Conservation (phyloP, 2,113 vertebrate species). For the Phalacrocorax aristotelis region DNA sequence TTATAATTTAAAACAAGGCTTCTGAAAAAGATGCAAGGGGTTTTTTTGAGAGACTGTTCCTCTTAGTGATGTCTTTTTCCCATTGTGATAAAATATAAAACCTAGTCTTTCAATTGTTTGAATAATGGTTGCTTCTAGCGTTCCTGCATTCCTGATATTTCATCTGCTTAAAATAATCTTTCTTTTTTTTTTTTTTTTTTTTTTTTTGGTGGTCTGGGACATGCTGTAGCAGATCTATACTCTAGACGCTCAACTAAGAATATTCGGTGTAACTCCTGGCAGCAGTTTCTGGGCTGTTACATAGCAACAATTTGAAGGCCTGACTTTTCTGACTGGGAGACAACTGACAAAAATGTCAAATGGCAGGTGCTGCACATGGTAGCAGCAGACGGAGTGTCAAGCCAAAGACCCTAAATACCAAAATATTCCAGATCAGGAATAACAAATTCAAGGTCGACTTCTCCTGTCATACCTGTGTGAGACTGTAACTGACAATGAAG, state of each 20-base stretch:
- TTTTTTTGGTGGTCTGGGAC: background rate
- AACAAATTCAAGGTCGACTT: background rate
- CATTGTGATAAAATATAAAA: background rate
- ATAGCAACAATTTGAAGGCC: background rate
- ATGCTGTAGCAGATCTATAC: background rate
- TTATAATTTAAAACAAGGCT: background rate
- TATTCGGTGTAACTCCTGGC: background rate
- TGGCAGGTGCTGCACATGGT: background rate
- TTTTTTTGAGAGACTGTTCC: background rate
- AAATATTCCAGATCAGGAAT: background rate
- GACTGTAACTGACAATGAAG: background rate
- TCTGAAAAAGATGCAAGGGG: background rate
- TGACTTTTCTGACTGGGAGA: background rate
- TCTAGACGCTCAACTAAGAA: background rate
- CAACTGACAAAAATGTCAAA: background rate
- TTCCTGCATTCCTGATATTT: background rate
- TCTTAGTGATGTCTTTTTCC: background rate
- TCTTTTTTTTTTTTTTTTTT: too few species aligned
- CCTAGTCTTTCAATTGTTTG: background rate
- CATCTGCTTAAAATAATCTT: background rate
- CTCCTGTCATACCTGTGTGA: background rate
- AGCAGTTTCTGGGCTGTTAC: background rate
- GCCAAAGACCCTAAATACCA: background rate
- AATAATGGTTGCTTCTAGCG: background rate
- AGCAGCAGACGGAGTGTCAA: background rate